Evolutionary conservation across 2,797 vertebrate species (phyloP), one percentile per base, ranked within the genome.

Genomic region (Hybognathus amarus): DNA sequence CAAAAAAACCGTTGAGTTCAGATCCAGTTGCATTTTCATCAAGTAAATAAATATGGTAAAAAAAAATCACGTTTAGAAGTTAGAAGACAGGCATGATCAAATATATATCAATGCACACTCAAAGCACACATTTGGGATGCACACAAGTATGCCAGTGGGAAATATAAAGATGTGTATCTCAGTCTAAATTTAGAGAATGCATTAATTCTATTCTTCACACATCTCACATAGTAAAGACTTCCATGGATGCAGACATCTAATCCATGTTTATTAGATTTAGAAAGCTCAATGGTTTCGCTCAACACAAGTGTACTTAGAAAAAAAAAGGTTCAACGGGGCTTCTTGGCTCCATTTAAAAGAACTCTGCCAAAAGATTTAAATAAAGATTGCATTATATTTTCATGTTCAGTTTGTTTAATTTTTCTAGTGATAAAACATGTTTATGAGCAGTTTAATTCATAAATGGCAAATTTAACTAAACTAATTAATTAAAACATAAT

Each of bases 141-240:
- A 50, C 8, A 20, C 36, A 42, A 27, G 70, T 18, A 61, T 12
- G 10, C 40, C 10, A 4, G 63, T 24, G 77, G 50, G 77, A 36
- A 79, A 47, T 13, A 40, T 61, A 36, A 79, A 36, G 30, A 67
- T 17, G 61, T 17, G 77, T 1, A 59, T 76, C 20, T 17, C 27
- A 3, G 20, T 52, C 77, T 67, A 66, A 52, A 50, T 52, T 67
- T 79, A 67, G 63, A 5, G 1, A 36, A 68, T 5, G 9, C 17
- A 27, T 40, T 54, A 54, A 24, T 54, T n/a, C 13, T 76, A 59
- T 27, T n/a, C 74, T 20, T 20, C 9, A 8, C 74, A 76, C 54
- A 76, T 61, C 36, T 54, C 54, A 76, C 36, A 76, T 68, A 40
- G 45, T 4, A 52, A 8, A 79, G 63, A 67, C 13, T 52, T 36